These are phyloP conservation scores for Ennomos erosarius DNA, from an alignment of 2,888 invertebrate species.

Conservation along the genomic window DNA sequence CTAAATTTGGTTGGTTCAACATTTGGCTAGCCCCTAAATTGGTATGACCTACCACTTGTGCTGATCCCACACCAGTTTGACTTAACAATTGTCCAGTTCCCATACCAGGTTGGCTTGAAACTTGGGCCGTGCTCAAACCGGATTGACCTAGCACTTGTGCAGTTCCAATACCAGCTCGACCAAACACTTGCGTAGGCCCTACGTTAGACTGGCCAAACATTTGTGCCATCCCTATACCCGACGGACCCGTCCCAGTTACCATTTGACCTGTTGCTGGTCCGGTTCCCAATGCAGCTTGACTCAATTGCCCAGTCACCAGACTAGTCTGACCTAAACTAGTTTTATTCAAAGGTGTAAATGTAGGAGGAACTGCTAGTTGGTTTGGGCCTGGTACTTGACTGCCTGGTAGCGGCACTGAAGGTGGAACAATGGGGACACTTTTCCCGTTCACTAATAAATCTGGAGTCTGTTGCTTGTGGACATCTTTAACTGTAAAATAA, in stretches of 20 bases:
- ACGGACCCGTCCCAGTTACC: neutral
- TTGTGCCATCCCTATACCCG: constrained; percentile 7
- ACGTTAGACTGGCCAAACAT: constrained; percentile 10
- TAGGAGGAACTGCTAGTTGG: constrained; percentile 48
- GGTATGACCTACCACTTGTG: constrained; percentile 3
- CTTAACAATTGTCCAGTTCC: constrained; percentile 2
- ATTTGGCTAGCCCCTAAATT: neutral
- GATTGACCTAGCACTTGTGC: constrained; percentile 25
- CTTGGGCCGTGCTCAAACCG: constrained; percentile 17
- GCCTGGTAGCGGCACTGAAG: constrained; percentile 24
- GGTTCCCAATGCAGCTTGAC: no score
- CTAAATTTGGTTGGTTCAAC: constrained; percentile 9
- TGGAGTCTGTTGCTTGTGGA: constrained; percentile 61
- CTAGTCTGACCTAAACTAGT: constrained; percentile 15
- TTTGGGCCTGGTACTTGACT: constrained; percentile 41
- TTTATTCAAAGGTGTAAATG: constrained; percentile 30
- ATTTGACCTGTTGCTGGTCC: no score
- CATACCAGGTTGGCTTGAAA: constrained; percentile 7
- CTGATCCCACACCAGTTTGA: constrained; percentile 8
- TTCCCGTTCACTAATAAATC: constrained; percentile 72
- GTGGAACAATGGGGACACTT: constrained; percentile 39
- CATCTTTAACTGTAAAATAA: constrained; percentile 44
- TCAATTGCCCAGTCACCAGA: neutral
- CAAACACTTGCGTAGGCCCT: constrained; percentile 9
- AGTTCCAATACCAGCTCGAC: constrained; percentile 4